Base-by-base conservation (phyloP, 2,113 vertebrate genomes). In the Alethe castanea region DNA sequence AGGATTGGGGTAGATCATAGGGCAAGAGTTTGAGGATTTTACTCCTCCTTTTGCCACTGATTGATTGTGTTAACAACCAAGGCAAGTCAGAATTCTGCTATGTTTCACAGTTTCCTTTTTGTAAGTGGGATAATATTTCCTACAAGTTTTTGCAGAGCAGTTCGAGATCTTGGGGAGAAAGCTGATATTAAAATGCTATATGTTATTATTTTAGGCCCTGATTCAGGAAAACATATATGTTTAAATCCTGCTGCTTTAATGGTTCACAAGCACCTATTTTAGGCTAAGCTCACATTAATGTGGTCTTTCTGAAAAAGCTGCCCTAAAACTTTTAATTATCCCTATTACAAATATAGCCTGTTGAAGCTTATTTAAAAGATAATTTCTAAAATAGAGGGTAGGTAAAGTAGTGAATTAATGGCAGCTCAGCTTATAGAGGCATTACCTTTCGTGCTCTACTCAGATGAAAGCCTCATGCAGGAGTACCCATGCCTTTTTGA, bases 161-260 rank as follows among this genome's bases (percentile, higher is more conserved):
- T 88, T 86, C 6, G 24, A 86, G 57, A 88, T 93, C 79, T 94
- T 81, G 72, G 57, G 80, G 83, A 93, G 82, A 95, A 95, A 89
- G 73, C 60, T 70, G 81, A 79, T 91, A 94, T 92, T 92, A 91
- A 88, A 95, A 84, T 93, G 56, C 36, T 65, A 69, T 54, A 5
- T n/a, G 23, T 84, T 94, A 94, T 95, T 96, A 95, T 94, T 96
- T 92, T 94, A 96, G 95, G 94, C 95, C 86, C 76, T 6, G n/a
- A 81, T 90, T 96, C 93, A 96, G 95, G 82, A 96, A 96, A 95
- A 74, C 82, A 76, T 83, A 22, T 24, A 74, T 67, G 29, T 81
- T 89, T 93, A 91, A 95, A 91, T 77, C 78, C 84, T 69, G 44
- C 81, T 91, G 66, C 47, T 89, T 92, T 95, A 91, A 81, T 78